Conservation (phyloP, 2,113 vertebrate species). For the Bagarius yarrelli region DNA sequence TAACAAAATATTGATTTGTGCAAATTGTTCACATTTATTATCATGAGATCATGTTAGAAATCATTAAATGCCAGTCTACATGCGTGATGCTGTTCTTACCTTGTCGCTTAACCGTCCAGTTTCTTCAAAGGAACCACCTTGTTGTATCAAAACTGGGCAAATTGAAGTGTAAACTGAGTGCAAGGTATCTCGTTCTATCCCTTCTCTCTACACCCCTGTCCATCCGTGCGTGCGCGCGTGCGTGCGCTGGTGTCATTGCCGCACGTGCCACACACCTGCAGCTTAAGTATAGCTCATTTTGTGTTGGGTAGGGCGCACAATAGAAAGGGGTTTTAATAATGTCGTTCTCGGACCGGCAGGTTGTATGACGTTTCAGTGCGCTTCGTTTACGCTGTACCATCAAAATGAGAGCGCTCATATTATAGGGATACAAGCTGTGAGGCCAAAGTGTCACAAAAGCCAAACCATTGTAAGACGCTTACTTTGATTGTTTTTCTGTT, state of each 20-base stretch:
- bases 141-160: background rate
- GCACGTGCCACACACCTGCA: constrained; percentile 71
- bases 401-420: constrained; percentile 9
- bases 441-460: constrained; percentile 36
- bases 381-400: constrained; percentile 10
- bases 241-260: background rate
- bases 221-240: background rate
- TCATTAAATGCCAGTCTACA: background rate
- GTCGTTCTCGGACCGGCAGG: constrained; percentile 7
- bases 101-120: background rate
- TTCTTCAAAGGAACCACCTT: background rate
- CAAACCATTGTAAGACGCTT: constrained; percentile 44
- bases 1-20: background rate
- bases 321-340: constrained; percentile 29
- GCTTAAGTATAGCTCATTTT: constrained; percentile 33
- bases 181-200: background rate
- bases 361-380: constrained; percentile 16
- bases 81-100: constrained; percentile 3
- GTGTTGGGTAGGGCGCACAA: constrained; percentile 48
- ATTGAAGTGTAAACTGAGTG: background rate
- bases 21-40: background rate
- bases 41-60: background rate
- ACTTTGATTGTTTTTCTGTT: constrained; percentile 50
- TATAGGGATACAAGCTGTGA: constrained; percentile 5
- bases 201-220: background rate